Conservation (phyloP, 2,113 vertebrate genomes). For the Macheiramphus alcinus region DNA sequence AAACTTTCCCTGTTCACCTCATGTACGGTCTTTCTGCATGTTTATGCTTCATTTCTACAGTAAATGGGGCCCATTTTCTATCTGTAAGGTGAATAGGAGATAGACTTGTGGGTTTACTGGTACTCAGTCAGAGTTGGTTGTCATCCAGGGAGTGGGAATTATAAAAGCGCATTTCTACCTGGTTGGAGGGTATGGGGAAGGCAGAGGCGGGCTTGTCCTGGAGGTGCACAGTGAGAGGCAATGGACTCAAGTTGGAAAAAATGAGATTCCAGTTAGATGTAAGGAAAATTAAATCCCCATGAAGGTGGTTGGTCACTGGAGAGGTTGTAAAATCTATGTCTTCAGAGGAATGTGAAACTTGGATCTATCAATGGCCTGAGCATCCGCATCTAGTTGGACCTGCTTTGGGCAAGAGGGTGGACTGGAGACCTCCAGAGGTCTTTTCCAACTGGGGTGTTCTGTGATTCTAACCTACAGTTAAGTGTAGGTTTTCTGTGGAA, state of each 20-base stretch:
- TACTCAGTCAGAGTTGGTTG: neutral
- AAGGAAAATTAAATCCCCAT: neutral
- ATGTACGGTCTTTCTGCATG: neutral
- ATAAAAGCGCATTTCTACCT: neutral
- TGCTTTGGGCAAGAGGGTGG: neutral
- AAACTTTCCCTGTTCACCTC: neutral
- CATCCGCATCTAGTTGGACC: neutral
- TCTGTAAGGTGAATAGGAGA: neutral
- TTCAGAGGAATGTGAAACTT: neutral
- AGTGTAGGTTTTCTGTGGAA: neutral
- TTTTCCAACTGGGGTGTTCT: no score
- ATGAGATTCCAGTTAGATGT: neutral
- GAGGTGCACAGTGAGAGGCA: neutral
- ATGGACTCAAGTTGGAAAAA: neutral
- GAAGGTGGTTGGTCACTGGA: neutral
- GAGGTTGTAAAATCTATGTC: neutral
- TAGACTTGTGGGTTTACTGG: neutral
- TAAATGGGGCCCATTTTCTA: neutral
- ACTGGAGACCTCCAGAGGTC: neutral
- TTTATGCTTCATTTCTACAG: neutral
- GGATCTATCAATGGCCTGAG: fast-evolving
- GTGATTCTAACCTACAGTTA: neutral
- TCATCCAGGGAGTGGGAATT: neutral
- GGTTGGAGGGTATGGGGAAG: neutral
- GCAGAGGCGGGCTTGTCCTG: neutral